Base-by-base conservation (phyloP, 2,797 vertebrate species). In the Crenuchus spilurus region DNA sequence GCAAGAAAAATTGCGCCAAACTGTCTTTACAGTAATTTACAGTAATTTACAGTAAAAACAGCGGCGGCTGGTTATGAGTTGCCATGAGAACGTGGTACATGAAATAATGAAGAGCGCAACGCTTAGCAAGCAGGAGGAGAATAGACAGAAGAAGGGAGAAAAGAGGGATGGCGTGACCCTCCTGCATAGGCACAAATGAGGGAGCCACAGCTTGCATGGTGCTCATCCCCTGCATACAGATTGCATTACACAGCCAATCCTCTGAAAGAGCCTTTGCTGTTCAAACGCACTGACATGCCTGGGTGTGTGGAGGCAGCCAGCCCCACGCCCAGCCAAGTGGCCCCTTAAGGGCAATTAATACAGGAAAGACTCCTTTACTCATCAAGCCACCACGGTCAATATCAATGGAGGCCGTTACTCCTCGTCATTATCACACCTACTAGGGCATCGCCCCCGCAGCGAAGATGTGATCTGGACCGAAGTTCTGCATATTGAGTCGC, bases 181-280 rank as follows among this genome's bases (percentile, higher is more conserved):
- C 79, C 84, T 79, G 83, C 80, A 79, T 75, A 80, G 84, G 82
- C 87, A 86, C 87, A 87, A 89, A 88, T 87, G 87, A 89, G 81
- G 83, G 70, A 78, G 78, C 75, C 70, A 83, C 76, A 72, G 77
- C 79, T 65, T 73, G 75, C 72, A 71, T 37, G 55, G 75, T 82
- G 85, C 86, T 91, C 87, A 87, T 90, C 86, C 85, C 87, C 63
- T 89, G 92, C 90, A 91, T 91, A 92, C 90, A 90, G 90, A 92
- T 91, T 85, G 87, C 87, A 88, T 91, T 90, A 90, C 89, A 90
- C 87, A 87, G 90, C 88, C 90, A 91, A 88, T 90, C 90, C 86
- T 88, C 89, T 91, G 87, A 91, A 87, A 85, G 72, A 80, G 76
- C 65, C 80, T 79, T 79, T 66, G 69, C 78, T 84, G 80, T 85